phyloP scores from a whole-genome alignment of 2,888 invertebrate genomes.

The Eupithecia inturbata region DNA sequence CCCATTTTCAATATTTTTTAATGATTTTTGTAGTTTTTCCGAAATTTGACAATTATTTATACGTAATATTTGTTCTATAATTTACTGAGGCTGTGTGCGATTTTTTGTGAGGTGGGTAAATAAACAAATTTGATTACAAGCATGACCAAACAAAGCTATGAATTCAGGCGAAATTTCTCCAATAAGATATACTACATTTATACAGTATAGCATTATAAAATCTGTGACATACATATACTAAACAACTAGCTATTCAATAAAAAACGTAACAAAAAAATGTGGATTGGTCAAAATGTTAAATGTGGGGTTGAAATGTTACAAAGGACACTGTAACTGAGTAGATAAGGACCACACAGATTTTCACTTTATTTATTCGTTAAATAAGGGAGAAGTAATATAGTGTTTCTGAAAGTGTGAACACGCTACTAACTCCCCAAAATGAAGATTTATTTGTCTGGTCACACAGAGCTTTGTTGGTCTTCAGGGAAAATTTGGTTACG shows the following conservation, averaged over 20 bases:
- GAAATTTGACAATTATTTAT: too few species aligned
- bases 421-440: constrained; percentile 11
- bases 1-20: too few species aligned
- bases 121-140: not conserved
- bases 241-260: too few species aligned
- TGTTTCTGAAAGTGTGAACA: constrained; percentile 7
- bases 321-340: not conserved
- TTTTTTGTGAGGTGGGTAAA: not conserved
- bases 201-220: too few species aligned
- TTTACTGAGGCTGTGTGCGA: too few species aligned
- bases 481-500: constrained; percentile 9
- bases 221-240: too few species aligned
- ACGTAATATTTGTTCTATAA: too few species aligned
- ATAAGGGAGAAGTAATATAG: not conserved
- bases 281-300: too few species aligned
- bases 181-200: too few species aligned
- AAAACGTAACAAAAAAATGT: too few species aligned
- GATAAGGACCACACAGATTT: not conserved
- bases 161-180: not conserved
- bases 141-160: not conserved
- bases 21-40: too few species aligned
- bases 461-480: constrained; percentile 8
- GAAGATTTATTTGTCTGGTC: constrained; percentile 15
- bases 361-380: not conserved
- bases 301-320: too few species aligned